phyloP scores from a whole-genome alignment of 1,140 invertebrate species.

The Drosophila jambulina region DNA sequence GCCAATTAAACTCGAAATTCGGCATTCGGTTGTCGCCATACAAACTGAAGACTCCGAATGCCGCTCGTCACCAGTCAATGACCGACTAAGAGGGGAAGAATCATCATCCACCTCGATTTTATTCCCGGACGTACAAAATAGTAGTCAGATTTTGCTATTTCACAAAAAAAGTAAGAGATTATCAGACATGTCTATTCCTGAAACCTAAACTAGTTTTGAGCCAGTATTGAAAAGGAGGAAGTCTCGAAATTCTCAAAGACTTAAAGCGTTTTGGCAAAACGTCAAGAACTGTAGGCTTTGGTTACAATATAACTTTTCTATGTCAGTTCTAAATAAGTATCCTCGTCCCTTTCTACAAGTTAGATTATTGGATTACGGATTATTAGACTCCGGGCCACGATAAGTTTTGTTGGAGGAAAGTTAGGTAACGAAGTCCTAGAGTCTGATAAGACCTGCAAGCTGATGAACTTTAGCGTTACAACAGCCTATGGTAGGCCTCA shows the following conservation, averaged over 20 bases:
- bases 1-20: neutral
- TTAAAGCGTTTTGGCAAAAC: neutral
- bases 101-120: neutral
- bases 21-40: neutral
- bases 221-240: neutral
- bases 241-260: neutral
- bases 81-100: neutral
- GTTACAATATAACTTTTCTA: neutral
- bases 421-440: neutral
- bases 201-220: neutral
- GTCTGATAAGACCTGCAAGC: neutral
- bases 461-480: neutral
- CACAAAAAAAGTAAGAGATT: neutral
- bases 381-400: neutral
- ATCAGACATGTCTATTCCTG: neutral
- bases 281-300: neutral
- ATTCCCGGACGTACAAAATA: neutral
- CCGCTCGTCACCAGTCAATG: neutral
- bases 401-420: neutral
- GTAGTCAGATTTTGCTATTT: neutral
- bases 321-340: neutral
- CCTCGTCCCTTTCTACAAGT: neutral
- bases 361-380: neutral
- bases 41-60: slow-evolving; percentile 3
- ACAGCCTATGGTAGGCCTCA: neutral